Percentiles rank a stretch among this genome's conserved stretches.
Conservation (phyloP, 2,113 vertebrate species). For the Chaetodon trifascialis region DNA sequence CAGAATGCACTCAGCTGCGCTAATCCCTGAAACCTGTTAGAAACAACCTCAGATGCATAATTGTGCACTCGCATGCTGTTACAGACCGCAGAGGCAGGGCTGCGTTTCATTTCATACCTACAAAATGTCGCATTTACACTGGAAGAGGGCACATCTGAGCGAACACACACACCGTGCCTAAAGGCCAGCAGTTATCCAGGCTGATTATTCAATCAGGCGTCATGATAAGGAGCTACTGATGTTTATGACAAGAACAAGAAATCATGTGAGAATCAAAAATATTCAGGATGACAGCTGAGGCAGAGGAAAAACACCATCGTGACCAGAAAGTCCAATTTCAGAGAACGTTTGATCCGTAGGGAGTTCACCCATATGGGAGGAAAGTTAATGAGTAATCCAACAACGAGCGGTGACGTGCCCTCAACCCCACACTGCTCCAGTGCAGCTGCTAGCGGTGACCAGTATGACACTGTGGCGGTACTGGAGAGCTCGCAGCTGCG, state of each 20-base stretch:
- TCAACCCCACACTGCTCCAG: neutral
- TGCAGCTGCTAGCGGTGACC: slow-evolving; percentile 33
- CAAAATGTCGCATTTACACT: neutral
- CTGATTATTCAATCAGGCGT: slow-evolving; percentile 7
- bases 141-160: neutral
- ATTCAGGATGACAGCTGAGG: neutral
- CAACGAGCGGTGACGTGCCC: neutral
- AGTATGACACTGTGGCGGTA: slow-evolving; percentile 7
- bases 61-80: neutral
- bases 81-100: neutral
- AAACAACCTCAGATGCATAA: slow-evolving; percentile 7
- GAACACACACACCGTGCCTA: neutral
- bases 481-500: slow-evolving; percentile 44
- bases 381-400: slow-evolving; percentile 46
- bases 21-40: slow-evolving; percentile 11
- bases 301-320: neutral
- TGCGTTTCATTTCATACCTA: neutral
- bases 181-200: neutral
- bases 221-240: neutral
- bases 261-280: neutral
- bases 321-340: neutral
- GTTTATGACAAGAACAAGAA: neutral
- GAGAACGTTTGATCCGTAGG: neutral
- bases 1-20: neutral
- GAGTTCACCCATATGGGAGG: neutral